Percentiles rank a stretch among this genome's conserved stretches.
These are phyloP conservation scores for Vombatus ursinus DNA, from an alignment of 2,113 vertebrate species.

Conservation along the genomic window DNA sequence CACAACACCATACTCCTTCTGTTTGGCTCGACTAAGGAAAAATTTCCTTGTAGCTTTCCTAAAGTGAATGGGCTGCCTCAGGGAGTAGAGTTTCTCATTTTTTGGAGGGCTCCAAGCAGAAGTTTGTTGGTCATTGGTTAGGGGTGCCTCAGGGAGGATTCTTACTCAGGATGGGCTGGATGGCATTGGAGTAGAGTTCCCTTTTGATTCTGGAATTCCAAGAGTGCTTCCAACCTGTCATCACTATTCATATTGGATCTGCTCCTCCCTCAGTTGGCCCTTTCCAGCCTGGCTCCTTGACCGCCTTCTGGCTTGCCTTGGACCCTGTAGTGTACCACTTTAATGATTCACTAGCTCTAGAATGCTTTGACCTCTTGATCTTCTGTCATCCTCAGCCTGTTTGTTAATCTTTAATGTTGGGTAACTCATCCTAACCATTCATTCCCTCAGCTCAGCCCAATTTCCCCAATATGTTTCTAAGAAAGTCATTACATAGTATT, in stretches of 20 bases:
- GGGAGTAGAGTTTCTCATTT: background rate
- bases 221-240: background rate
- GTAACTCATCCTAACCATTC: background rate
- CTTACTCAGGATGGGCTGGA: background rate
- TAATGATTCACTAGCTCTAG: background rate
- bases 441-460: background rate
- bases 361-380: background rate
- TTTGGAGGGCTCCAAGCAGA: background rate
- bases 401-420: background rate
- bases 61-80: background rate
- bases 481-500: background rate
- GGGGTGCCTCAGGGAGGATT: background rate
- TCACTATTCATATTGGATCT: background rate
- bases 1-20: background rate
- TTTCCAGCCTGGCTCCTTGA: background rate
- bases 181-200: background rate
- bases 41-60: background rate
- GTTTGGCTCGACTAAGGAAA: background rate
- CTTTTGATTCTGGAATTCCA: background rate
- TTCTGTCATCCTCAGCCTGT: background rate
- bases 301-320: background rate
- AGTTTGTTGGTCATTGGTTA: background rate
- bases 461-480: background rate
- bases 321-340: background rate
- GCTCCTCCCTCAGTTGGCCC: background rate